Base-by-base conservation (phyloP, 2,113 vertebrate species). In the Aphelocoma coerulescens region DNA sequence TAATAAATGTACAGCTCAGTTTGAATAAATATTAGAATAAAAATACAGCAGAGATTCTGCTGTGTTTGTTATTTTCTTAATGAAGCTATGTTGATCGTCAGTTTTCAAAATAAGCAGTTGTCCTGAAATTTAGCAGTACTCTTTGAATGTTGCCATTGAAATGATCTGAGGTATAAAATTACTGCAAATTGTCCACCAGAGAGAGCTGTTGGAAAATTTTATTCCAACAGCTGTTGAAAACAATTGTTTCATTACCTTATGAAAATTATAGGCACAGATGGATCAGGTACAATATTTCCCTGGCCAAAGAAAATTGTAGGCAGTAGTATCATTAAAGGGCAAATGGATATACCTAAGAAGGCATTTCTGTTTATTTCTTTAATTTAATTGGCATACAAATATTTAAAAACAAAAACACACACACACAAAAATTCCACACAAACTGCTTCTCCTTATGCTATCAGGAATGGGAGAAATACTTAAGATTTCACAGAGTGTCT, bases 121-220 rank as follows among this genome's bases (percentile, higher is more conserved):
- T 62, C n/a, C 79, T 89, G 85, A 88, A 76, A 78, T 78, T 17
- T 35, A 74, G n/a, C 41, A 66, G 11, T 59, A 30, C 16, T 19
- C 16, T 62, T 72, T 39, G 23, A 37, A 32, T 69, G 18, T 32
- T 71, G 54, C 46, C 33, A 23, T 8, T 85, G 57, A 66, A 91
- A 76, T 65, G 4, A 65, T 72, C 3, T 71, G 35, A 15, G 80
- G 12, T 35, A 39, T n/a, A 63, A 81, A 85, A 55, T 80, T 63
- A 81, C 68, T 75, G 23, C 44, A 65, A 68, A 52, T 3, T 78
- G 79, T 68, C 97, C 98, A 98, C 97, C 86, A 98, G 96, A 97
- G 97, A 97, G 97, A 95, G 97, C 96, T 95, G 72, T 96, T 96
- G 93, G 95, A 96, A 93, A 94, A 43, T 91, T 68, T 97, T 94